A percentile compares a stretch with the other conserved stretches of the same genome.
Evolutionary conservation across 2,888 invertebrate genomes (phyloP).

Genomic region (Phaonia tiefii): DNA sequence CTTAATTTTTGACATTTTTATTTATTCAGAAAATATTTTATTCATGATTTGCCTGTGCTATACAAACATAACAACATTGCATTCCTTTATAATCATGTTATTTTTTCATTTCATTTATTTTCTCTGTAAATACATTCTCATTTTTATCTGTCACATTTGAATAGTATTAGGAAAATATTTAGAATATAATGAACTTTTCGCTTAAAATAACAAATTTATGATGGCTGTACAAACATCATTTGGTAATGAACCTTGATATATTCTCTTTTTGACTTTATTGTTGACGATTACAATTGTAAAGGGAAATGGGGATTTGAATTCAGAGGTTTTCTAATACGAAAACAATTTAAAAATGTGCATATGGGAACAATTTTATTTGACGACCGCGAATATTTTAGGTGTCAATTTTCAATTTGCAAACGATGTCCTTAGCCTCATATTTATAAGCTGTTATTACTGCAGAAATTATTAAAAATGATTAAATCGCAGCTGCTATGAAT

Average conservation of each 20-base stretch:
- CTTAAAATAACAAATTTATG: slow-evolving; percentile 31
- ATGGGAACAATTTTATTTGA: too few relatives aligned
- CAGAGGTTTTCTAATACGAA: too few relatives aligned
- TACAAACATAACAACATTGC: background rate
- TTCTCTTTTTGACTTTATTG: slow-evolving; percentile 53
- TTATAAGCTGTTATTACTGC: too few relatives aligned
- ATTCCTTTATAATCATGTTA: slow-evolving; percentile 25
- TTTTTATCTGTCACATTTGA: slow-evolving; percentile 18
- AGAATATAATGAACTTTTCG: background rate
- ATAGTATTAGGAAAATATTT: slow-evolving; percentile 31
- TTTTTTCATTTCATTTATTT: slow-evolving; percentile 46
- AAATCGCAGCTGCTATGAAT: too few relatives aligned
- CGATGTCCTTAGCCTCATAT: too few relatives aligned
- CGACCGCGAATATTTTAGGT: too few relatives aligned
- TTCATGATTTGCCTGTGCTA: background rate
- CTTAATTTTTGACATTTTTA: slow-evolving; percentile 34
- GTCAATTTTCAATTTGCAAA: too few relatives aligned
- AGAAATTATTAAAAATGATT: too few relatives aligned
- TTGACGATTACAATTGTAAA: slow-evolving; percentile 24
- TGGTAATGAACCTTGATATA: slow-evolving; percentile 16
- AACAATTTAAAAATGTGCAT: too few relatives aligned
- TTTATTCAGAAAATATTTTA: slow-evolving; percentile 18
- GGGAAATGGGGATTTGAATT: slow-evolving; percentile 14
- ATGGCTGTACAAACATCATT: slow-evolving; percentile 49
- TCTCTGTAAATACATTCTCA: slow-evolving; percentile 52